Evolutionary conservation across 23 tunicate genomes (phyloP).

Genomic region (Styela plicata): DNA sequence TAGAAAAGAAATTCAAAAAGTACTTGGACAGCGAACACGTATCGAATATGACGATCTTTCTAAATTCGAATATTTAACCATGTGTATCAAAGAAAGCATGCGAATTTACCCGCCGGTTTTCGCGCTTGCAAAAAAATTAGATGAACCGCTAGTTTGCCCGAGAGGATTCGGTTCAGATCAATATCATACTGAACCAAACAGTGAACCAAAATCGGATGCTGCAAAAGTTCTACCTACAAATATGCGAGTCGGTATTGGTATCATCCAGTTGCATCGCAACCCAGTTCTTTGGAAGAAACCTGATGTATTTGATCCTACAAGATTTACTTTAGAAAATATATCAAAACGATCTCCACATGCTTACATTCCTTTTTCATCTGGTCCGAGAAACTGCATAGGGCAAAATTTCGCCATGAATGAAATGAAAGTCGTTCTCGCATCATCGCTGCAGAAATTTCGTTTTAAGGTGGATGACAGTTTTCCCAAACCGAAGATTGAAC

Average conservation of each 20-base stretch:
- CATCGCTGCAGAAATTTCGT: constrained; percentile 31
- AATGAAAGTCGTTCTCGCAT: constrained; percentile 70
- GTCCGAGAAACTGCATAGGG: constrained; percentile 87
- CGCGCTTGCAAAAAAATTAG: not conserved
- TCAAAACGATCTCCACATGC: constrained; percentile 46
- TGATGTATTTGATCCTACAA: constrained; percentile 63
- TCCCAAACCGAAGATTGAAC: constrained; percentile 60
- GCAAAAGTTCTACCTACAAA: not conserved
- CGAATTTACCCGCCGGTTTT: constrained; percentile 14
- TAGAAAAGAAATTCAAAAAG: constrained; percentile 5
- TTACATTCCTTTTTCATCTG: constrained; percentile 81
- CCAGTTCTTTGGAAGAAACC: constrained; percentile 14
- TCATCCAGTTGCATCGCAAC: constrained; percentile 11
- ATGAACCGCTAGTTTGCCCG: not conserved
- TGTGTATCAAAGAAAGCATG: too few relatives aligned
- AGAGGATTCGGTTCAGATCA: constrained; percentile 16
- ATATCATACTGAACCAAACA: not conserved
- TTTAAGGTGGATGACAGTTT: constrained; percentile 55
- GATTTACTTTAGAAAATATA: constrained; percentile 43
- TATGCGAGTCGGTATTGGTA: not conserved
- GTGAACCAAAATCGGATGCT: not conserved
- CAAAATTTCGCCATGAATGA: too few relatives aligned
- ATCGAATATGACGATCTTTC: constrained; percentile 11
- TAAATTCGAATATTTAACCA: too few relatives aligned
- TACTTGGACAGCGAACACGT: constrained; percentile 6